Conservation (phyloP, 2,797 vertebrate genomes). For the Cossypha niveicapilla region DNA sequence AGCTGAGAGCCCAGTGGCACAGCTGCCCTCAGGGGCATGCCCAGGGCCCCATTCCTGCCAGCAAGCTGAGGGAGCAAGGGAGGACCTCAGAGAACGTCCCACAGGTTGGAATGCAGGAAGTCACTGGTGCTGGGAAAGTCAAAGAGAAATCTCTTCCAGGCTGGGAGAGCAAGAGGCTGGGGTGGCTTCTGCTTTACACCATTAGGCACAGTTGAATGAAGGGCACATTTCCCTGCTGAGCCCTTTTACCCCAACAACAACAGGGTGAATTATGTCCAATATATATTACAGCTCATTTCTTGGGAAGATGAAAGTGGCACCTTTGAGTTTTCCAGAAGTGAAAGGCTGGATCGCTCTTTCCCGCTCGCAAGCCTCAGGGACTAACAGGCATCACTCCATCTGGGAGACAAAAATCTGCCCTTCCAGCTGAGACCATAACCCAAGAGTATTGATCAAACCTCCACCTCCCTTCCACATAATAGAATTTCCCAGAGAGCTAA, state of each 20-base stretch:
- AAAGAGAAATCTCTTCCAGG: background rate
- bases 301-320: background rate
- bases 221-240: background rate
- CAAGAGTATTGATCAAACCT: slow-evolving; percentile 40
- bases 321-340: background rate
- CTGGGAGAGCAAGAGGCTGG: background rate
- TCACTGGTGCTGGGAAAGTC: background rate
- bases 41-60: accelerated
- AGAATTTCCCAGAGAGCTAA: slow-evolving; percentile 54
- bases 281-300: background rate
- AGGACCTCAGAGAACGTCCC: accelerated
- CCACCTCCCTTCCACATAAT: slow-evolving; percentile 50
- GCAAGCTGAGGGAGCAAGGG: background rate
- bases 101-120: background rate
- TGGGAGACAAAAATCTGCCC: slow-evolving; percentile 53
- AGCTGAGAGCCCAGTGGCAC: accelerated
- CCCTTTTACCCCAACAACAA: background rate
- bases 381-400: slow-evolving; percentile 17
- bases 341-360: background rate
- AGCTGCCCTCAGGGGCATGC: background rate
- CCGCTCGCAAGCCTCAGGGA: slow-evolving; percentile 5
- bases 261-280: background rate
- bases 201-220: background rate
- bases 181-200: background rate
- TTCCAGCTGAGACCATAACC: slow-evolving; percentile 39